Base-by-base conservation (phyloP, 1,140 invertebrate species). In the Atta cephalotes region DNA sequence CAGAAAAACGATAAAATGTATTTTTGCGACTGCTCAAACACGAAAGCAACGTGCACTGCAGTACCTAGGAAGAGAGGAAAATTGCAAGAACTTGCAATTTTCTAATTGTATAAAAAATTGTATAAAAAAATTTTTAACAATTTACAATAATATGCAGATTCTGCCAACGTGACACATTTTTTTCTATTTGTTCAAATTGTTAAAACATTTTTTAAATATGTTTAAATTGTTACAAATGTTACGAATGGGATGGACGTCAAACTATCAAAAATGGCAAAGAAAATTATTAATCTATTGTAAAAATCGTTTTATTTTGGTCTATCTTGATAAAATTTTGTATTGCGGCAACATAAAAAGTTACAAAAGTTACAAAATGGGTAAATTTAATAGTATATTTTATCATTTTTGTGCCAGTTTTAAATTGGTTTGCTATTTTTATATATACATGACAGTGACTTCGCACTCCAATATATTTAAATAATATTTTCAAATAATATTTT, bases 1-100 rank as follows among this genome's bases (percentile, higher is more conserved):
- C 71, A 56, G 66, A 89, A 89, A 89, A 90, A 78, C 88, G 72
- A 62, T 66, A 65, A 49, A 81, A 51, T 51, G 60, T 77, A 80
- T 80, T 78, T 87, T 66, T 62, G 31, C 58, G 45, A 56, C 49
- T 25, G 65, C 28, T 31, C 53, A 18, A 51, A 16, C 56, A 49
- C 53, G 28, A 49, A 39, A 31, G 49, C 65, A 25, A 53, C n/a
- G 58, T 35, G 51, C 16, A n/a, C 56, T 62, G 74, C 39, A 9
- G 35, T 70, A 35, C 78, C 7, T 58, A n/a, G 14, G 3, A 62
- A 7, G 9, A 18, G 10, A 62, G 35, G 6, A 18, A 21, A 21
- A 58, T 71, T 56, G 66, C 35, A 14, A 18, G 45, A 70, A 16
- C 87, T 53, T n/a, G 65, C 14, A 14, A 18, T 35, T 3, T 28